These are phyloP conservation scores for Polydrusus cervinus DNA, from an alignment of 2,888 invertebrate genomes.

Conservation along the genomic window DNA sequence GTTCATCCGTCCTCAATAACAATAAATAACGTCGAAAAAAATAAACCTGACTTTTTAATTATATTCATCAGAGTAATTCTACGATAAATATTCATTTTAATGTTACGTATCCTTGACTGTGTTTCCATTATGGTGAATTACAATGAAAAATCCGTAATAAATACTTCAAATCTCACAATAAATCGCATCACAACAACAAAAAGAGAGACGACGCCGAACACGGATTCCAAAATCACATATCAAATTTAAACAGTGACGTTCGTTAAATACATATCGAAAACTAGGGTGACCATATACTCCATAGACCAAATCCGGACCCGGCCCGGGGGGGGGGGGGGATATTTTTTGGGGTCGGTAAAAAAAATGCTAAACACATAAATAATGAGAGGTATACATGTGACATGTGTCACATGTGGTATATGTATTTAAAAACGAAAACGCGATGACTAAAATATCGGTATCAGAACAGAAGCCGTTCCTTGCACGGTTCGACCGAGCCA, in stretches of 20 bases:
- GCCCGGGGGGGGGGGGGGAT: too few species aligned
- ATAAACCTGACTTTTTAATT: conserved; percentile 60
- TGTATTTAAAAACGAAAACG: too few species aligned
- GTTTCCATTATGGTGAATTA: conserved; percentile 66
- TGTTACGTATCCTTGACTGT: conserved; percentile 60
- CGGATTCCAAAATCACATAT: conserved; percentile 65
- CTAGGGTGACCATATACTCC: too few species aligned
- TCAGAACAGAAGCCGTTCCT: too few species aligned
- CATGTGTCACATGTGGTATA: too few species aligned
- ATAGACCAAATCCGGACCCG: too few species aligned
- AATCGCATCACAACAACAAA: conserved; percentile 64
- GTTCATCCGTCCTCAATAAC: conserved; percentile 53
- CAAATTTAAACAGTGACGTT: conserved; percentile 56
- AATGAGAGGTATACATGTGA: too few species aligned
- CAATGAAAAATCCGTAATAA: conserved; percentile 67
- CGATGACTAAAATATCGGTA: too few species aligned
- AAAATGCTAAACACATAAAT: too few species aligned
- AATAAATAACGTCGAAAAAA: conserved; percentile 52
- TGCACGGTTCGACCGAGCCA: too few species aligned
- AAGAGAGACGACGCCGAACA: conserved; percentile 56
- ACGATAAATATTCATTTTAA: conserved; percentile 66
- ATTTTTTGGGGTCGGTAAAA: too few species aligned
- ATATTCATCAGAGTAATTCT: conserved; percentile 66
- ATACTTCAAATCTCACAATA: conserved; percentile 67
- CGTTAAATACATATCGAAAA: not conserved